Percentiles rank a stretch among this genome's conserved stretches.
Conservation (phyloP, 2,797 vertebrate species). For the Peromyscus attwateri region DNA sequence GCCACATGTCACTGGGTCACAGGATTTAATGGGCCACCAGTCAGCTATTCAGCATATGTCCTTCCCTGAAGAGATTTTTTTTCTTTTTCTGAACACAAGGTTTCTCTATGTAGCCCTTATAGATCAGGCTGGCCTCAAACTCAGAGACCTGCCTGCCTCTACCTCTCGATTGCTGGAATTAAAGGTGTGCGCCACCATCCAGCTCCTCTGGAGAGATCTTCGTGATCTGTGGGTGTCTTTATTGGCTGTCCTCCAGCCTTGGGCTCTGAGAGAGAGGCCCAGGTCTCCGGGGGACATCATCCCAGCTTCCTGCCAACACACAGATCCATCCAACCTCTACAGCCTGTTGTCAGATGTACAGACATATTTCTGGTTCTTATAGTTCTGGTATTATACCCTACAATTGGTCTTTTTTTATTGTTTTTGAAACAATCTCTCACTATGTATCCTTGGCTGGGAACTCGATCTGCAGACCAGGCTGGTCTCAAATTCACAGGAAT, state of each 20-base stretch:
- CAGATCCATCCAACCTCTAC: neutral
- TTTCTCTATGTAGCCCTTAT: neutral
- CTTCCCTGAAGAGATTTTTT: neutral
- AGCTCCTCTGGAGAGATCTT: neutral
- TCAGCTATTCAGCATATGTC: neutral
- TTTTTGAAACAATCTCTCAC: no score
- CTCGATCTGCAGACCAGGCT: no score
- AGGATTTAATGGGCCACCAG: neutral
- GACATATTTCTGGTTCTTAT: no score
- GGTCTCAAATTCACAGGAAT: no score
- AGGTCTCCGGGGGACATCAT: neutral
- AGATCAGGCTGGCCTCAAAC: neutral
- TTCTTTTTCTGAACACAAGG: neutral
- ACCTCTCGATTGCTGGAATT: neutral
- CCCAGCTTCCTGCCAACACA: neutral
- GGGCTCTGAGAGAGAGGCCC: neutral
- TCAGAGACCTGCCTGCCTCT: neutral
- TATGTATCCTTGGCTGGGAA: no score
- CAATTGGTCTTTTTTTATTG: no score
- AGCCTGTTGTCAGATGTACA: no score
- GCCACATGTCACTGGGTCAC: neutral
- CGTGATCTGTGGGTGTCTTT: neutral
- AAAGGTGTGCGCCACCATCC: neutral
- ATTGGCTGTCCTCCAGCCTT: neutral
- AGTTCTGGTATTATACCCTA: no score